Base-by-base conservation (phyloP, 2,888 invertebrate species). In the Ptychoptera albimana region DNA sequence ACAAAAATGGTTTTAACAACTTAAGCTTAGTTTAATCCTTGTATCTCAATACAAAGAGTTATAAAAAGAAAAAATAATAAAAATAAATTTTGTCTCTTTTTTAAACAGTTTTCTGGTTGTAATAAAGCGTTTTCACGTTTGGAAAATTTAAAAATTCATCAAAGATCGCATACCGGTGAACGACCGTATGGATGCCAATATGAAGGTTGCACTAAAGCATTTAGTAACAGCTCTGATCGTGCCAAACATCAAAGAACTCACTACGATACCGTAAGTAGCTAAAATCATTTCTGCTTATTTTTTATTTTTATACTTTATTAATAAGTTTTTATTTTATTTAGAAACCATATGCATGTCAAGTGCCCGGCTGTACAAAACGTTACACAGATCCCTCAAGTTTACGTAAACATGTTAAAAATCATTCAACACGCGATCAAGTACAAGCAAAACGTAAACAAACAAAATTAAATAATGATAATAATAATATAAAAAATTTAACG, bases 171-270 rank as follows among this genome's bases (percentile, higher is more conserved):
- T 62, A 94, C 93, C 0, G 97, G 97, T 0, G 97, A 97, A 64
- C 74, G 94, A 37, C 97, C 97, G 0, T 97, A 97, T 59, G 76
- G 85, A 46, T 98, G 97, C 57, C 92, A 93, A 52, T 89, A 88
- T 52, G 77, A 82, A 1, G 85, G 86, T 44, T 98, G 97, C 63
- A 70, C 80, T 39, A 97, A 98, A 64, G 92, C 96, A 2, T 98
- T 98, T 69, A 94, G 93, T 57, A 98, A 98, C 66, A 96, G 96
- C 49, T 96, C 94, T 1, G 98, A 98, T 62, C 71, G 97, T 43
- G 97, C 97, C 8, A 98, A 98, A 66, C 98, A 98, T 68, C 96
- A 97, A 69, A 71, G 97, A 54, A 98, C 97, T 1, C 98, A 98
- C 67, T 92, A 93, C 54, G 94, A 96, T 66, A 91, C 93, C 61